Evolutionary conservation across 1,140 invertebrate species (phyloP), one percentile per base, ranked within the genome.

Genomic region (Rhagoletis zephyria): DNA sequence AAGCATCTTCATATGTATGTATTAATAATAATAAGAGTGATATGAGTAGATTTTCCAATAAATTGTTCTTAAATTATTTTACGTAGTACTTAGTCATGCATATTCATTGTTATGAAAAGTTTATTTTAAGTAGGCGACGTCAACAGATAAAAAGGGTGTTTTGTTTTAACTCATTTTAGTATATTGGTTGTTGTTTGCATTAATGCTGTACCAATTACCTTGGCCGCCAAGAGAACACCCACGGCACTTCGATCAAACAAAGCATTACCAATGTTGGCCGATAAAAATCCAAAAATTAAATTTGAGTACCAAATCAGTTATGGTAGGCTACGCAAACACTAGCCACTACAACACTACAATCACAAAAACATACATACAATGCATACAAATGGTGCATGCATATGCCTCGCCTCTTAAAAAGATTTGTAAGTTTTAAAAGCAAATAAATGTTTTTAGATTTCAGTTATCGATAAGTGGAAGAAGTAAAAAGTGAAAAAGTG

Each of bases 361-460:
- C 14, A 67, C 65, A 67, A 67, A 67, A 45, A 48, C 14, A 81
- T 59, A 81, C 74, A 81, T 56, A 48, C 16, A 5, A 12, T 16
- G 7, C 51, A 16, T 81, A 10, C 30, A 30, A 30, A 30, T 30
- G 45, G 19, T 51, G 10, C 16, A n/a, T 12, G 16, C 12, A 14
- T 5, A 63, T 63, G n/a, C n/a, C 74, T 81, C 74, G n/a, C 74
- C 74, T 1, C 42, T 45, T 74, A 9, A 4, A 67, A 4, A 16
- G 67, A 74, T 74, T 74, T 77, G 45, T 51, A 48, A 19, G 14
- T 77, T 30, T 30, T 19, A 56, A 81, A 81, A 81, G 48, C 74
- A 81, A 81, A 81, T 4, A 56, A 81, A 19, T 81, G 74, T 81
- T 56, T 30, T 48, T 42, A 74, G 70, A 74, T 81, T 81, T 48